Evolutionary conservation across 2,888 invertebrate species (phyloP).

Genomic region (Ophion ellenae): DNA sequence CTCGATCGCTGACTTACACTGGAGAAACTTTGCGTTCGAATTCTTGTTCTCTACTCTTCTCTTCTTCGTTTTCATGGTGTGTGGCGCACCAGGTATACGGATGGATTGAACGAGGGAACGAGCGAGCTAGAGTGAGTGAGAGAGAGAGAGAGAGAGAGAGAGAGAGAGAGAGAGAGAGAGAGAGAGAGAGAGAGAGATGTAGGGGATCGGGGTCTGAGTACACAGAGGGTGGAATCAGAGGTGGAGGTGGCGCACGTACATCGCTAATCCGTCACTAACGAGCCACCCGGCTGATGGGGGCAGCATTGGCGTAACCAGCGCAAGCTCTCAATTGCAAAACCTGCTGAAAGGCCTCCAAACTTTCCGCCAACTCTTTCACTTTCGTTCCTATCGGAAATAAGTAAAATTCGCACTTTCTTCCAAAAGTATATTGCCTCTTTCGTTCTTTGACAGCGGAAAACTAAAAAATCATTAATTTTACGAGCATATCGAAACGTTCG

Average conservation of each 20-base stretch:
- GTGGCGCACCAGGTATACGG: slow-evolving; percentile 68
- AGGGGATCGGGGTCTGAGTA: slow-evolving; percentile 75
- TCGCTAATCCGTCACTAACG: slow-evolving; percentile 86
- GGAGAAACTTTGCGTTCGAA: slow-evolving; percentile 52
- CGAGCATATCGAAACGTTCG: no score
- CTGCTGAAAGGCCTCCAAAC: no score
- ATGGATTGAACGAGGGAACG: slow-evolving; percentile 51
- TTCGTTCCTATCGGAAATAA: no score
- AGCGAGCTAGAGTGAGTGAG: slow-evolving; percentile 35
- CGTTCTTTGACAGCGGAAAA: no score
- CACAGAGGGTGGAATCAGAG: slow-evolving; percentile 76
- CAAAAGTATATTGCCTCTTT: no score
- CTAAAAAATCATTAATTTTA: no score
- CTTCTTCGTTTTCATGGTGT: slow-evolving; percentile 68
- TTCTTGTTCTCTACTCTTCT: slow-evolving; percentile 67
- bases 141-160: no score
- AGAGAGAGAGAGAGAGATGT: slow-evolving; percentile 69
- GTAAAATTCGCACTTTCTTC: no score
- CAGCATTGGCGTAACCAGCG: slow-evolving; percentile 73
- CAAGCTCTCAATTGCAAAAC: slow-evolving; percentile 12
- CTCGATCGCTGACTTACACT: slow-evolving; percentile 2
- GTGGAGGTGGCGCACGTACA: slow-evolving; percentile 83
- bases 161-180: slow-evolving; percentile 56
- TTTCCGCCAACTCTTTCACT: no score
- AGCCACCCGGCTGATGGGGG: slow-evolving; percentile 82